A percentile compares a stretch with the other conserved stretches of the same genome.
Conservation (phyloP, 2,888 invertebrate species). For the Petrolisthes manimaculis region DNA sequence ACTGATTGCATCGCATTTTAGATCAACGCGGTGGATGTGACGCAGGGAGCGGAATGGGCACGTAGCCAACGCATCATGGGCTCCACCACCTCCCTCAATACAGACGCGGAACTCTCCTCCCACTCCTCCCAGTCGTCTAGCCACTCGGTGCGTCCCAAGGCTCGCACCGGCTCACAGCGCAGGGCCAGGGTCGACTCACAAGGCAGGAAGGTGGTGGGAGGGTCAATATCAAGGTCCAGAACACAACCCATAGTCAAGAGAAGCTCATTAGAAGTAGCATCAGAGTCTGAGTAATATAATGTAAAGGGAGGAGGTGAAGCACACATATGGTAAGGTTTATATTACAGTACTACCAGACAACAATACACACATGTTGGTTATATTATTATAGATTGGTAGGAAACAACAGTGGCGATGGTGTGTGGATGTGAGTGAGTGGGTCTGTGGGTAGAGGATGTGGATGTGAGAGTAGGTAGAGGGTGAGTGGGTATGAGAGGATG, state of each 20-base stretch:
- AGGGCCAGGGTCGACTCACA: constrained; percentile 50
- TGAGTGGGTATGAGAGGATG: not conserved
- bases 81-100: constrained; percentile 52
- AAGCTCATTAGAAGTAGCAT: constrained; percentile 40
- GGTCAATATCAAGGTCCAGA: constrained; percentile 26
- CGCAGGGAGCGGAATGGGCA: constrained; percentile 58
- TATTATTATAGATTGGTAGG: no score
- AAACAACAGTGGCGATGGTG: no score
- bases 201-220: constrained; percentile 34
- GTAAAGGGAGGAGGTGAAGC: no score
- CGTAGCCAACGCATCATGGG: constrained; percentile 47
- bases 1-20: not conserved
- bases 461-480: no score
- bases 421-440: no score
- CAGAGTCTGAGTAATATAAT: constrained; percentile 39
- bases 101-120: constrained; percentile 44
- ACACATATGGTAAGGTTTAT: no score
- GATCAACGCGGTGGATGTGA: constrained; percentile 54
- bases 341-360: no score
- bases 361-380: no score
- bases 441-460: no score
- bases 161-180: constrained; percentile 45
- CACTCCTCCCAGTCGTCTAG: constrained; percentile 55
- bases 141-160: constrained; percentile 47
- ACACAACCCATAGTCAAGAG: constrained; percentile 29